A percentile compares a stretch with the other conserved stretches of the same genome.
Conservation (phyloP, 1,140 invertebrate species). For the Pachyrhynchus sulphureomaculatus region DNA sequence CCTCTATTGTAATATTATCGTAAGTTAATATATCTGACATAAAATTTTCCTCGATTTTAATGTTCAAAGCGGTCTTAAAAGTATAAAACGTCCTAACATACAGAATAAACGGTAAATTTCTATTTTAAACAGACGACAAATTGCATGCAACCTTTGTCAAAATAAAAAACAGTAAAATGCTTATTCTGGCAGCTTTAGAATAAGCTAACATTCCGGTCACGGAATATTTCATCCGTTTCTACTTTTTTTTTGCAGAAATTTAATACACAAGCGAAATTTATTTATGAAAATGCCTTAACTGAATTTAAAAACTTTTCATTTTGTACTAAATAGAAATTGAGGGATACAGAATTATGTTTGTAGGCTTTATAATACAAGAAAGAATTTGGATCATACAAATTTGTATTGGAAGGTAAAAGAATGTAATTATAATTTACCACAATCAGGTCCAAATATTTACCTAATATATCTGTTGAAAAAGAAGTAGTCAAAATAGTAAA, state of each 20-base stretch:
- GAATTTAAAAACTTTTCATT: constrained; percentile 21
- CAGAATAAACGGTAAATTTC: constrained; percentile 16
- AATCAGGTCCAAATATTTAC: no score
- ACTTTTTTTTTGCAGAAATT: constrained; percentile 19
- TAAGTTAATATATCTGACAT: no score
- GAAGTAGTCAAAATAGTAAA: no score
- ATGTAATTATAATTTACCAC: no score
- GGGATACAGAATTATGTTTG: no score
- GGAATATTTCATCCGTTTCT: constrained; percentile 15
- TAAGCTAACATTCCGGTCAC: constrained; percentile 25
- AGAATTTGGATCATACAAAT: no score
- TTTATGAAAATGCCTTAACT: constrained; percentile 13
- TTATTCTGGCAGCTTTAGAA: constrained; percentile 27
- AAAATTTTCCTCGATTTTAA: background rate
- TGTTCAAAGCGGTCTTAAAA: background rate
- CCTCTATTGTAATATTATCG: no score
- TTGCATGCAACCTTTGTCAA: constrained; percentile 23
- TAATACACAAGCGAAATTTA: constrained; percentile 22
- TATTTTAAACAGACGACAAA: constrained; percentile 19
- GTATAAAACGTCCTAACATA: constrained; percentile 6
- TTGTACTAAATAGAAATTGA: constrained; percentile 10
- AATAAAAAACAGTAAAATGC: constrained; percentile 24
- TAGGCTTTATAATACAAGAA: no score
- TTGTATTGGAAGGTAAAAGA: no score
- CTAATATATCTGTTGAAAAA: no score